Conservation (phyloP, 1,140 invertebrate species). For the Calephelis nemesis region DNA sequence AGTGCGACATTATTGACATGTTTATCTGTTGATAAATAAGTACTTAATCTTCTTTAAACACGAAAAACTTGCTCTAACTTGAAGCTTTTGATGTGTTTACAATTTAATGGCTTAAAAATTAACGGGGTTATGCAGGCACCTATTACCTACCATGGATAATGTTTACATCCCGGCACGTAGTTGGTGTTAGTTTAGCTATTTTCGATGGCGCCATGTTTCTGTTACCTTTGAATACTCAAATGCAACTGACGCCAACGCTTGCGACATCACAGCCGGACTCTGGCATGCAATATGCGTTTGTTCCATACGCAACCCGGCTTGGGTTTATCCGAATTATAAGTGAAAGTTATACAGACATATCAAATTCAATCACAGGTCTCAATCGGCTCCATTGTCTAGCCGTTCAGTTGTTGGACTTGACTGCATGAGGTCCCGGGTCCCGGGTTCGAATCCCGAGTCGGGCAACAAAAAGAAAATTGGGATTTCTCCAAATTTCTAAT, state of each 20-base stretch:
- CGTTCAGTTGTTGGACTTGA: too few relatives aligned
- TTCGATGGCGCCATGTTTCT: conserved; percentile 48
- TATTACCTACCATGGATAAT: conserved; percentile 2
- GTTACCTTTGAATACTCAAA: conserved; percentile 52
- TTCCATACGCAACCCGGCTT: conserved; percentile 43
- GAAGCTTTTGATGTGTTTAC: background rate
- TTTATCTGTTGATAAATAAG: too few relatives aligned
- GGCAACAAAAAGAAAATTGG: too few relatives aligned
- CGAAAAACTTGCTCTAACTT: background rate
- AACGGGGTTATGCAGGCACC: background rate
- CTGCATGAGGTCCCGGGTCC: too few relatives aligned
- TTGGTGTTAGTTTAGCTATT: conserved; percentile 27
- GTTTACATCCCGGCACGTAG: conserved; percentile 9
- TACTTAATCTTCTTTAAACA: too few relatives aligned
- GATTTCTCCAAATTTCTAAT: too few relatives aligned
- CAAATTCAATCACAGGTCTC: too few relatives aligned
- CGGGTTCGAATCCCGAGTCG: too few relatives aligned
- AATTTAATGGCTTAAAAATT: background rate
- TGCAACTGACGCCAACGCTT: conserved; percentile 55
- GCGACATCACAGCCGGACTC: conserved; percentile 57
- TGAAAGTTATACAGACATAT: conserved; percentile 38
- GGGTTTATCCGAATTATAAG: conserved; percentile 31
- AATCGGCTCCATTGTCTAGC: too few relatives aligned
- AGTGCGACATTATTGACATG: too few relatives aligned
- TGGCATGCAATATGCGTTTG: conserved; percentile 59